These are phyloP conservation scores for Euplexia lucipara DNA, from an alignment of 2,888 invertebrate genomes.

Conservation along the genomic window DNA sequence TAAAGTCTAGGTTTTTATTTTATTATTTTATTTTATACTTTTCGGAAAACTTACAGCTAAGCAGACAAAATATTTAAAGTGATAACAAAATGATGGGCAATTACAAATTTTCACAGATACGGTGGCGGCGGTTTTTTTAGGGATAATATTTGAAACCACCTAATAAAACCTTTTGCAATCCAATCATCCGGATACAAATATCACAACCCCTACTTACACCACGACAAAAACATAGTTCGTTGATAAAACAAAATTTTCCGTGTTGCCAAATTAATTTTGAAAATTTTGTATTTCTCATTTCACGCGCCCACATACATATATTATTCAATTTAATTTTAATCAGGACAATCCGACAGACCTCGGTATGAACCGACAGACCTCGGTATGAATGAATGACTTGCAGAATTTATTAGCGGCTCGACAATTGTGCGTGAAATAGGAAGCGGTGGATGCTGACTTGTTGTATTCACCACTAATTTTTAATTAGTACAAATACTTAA, in stretches of 20 bases:
- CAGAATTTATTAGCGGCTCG: conserved; percentile 59
- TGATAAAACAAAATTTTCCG: conserved; percentile 47
- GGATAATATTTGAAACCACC: no score
- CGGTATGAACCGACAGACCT: conserved; percentile 53
- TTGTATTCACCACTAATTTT: no score
- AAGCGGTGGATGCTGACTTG: no score
- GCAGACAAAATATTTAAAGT: no score
- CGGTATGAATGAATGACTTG: conserved; percentile 56
- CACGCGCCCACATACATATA: conserved; percentile 55
- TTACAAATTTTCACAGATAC: no score
- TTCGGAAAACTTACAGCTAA: no score
- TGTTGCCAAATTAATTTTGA: conserved; percentile 54
- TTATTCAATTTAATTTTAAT: conserved; percentile 69
- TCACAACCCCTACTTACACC: conserved; percentile 8
- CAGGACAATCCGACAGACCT: conserved; percentile 58
- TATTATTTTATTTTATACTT: no score
- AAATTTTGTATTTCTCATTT: conserved; percentile 56
- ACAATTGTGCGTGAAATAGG: conserved; percentile 30
- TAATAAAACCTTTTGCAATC: conserved; percentile 12
- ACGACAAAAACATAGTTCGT: conserved; percentile 32
- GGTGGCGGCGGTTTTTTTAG: no score
- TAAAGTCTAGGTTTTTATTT: no score
- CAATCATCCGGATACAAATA: background rate
- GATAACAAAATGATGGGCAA: no score
- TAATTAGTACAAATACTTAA: no score